Evolutionary conservation across 2,888 invertebrate species (phyloP).

Genomic region (Emesis russula): DNA sequence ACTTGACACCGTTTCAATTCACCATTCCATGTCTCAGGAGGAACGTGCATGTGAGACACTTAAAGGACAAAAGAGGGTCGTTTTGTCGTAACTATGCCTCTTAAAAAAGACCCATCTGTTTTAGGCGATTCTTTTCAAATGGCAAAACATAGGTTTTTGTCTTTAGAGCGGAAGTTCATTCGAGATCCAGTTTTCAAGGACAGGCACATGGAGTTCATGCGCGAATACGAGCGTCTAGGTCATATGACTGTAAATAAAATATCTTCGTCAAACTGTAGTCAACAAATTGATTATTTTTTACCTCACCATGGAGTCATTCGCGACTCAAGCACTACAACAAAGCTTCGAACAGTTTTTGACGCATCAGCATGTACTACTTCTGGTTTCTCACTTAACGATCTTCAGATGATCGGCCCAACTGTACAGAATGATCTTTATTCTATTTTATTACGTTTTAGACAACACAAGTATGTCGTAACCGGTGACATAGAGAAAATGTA

Average conservation of each 20-base stretch:
- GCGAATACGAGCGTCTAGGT: slow-evolving; percentile 68
- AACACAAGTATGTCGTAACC: slow-evolving; percentile 6
- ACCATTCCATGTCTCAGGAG: neutral
- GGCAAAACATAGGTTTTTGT: slow-evolving; percentile 60
- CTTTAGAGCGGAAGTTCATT: slow-evolving; percentile 64
- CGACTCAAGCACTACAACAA: slow-evolving; percentile 67
- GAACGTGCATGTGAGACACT: slow-evolving; percentile 38
- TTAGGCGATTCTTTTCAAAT: slow-evolving; percentile 67
- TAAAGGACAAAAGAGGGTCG: slow-evolving; percentile 54
- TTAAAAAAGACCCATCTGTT: slow-evolving; percentile 45
- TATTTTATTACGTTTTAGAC: slow-evolving; percentile 6
- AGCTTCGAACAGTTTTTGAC: slow-evolving; percentile 74
- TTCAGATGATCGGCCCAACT: slow-evolving; percentile 23
- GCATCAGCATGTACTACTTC: slow-evolving; percentile 47
- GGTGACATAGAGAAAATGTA: slow-evolving; percentile 31
- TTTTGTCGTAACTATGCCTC: slow-evolving; percentile 67
- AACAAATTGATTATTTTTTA: slow-evolving; percentile 52
- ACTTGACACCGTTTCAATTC: slow-evolving; percentile 35
- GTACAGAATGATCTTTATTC: slow-evolving; percentile 21
- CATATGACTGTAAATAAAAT: slow-evolving; percentile 55
- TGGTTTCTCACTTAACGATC: slow-evolving; percentile 1
- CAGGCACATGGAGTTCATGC: slow-evolving; percentile 73
- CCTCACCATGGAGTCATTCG: slow-evolving; percentile 81
- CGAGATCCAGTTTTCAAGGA: slow-evolving; percentile 52
- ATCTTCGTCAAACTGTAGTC: neutral